These are phyloP conservation scores for Corythornis cristatus DNA, from an alignment of 2,113 vertebrate genomes.

Conservation along the genomic window DNA sequence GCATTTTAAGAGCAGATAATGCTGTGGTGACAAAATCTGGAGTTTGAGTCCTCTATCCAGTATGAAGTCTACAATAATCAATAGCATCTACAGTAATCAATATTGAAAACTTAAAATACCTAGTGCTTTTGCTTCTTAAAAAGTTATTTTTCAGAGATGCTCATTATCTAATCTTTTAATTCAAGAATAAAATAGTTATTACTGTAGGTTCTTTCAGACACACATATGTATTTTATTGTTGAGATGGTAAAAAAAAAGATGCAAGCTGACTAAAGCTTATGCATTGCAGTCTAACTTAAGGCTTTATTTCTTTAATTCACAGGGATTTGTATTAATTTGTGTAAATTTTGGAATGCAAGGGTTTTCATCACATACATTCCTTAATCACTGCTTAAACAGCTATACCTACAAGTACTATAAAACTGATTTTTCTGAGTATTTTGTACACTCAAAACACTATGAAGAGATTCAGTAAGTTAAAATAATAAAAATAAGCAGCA, in stretches of 20 bases:
- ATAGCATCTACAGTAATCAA: not conserved
- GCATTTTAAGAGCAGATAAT: not conserved
- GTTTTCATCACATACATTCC: not conserved
- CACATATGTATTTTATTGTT: not conserved
- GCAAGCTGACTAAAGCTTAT: not conserved
- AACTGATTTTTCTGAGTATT: not conserved
- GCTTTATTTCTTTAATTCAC: not conserved
- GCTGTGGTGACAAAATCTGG: not conserved
- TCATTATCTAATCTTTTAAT: not conserved
- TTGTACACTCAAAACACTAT: not conserved
- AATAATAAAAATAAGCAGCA: not conserved
- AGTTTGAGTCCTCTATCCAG: not conserved
- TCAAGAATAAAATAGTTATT: not conserved
- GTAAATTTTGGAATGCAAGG: not conserved
- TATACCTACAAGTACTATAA: not conserved
- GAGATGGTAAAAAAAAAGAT: not conserved
- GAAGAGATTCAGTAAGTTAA: not conserved
- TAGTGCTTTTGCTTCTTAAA: not conserved
- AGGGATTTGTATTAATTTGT: not conserved
- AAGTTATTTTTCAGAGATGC: not conserved
- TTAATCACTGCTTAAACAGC: not conserved
- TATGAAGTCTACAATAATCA: not conserved
- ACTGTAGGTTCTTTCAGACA: not conserved
- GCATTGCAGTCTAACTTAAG: not conserved
- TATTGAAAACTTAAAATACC: not conserved